These are phyloP conservation scores for Caranx ignobilis DNA, from an alignment of 2,113 vertebrate genomes.

Conservation along the genomic window DNA sequence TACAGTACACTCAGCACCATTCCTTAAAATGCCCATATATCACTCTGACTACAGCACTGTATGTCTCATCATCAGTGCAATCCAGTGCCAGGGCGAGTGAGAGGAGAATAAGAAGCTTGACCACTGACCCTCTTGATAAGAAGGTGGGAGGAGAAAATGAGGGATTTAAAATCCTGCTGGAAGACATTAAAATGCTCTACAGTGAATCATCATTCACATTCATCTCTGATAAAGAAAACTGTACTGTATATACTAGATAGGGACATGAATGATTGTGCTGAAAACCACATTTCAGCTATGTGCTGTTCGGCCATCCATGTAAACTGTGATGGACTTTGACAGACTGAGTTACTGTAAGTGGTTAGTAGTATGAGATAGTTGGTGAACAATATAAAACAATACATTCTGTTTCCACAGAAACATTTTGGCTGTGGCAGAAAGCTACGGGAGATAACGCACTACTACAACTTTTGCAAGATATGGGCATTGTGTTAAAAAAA, in stretches of 20 bases:
- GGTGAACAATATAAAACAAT: neutral
- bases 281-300: neutral
- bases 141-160: neutral
- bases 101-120: neutral
- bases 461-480: neutral
- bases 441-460: neutral
- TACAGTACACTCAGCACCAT: constrained; percentile 43
- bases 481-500: neutral
- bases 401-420: neutral
- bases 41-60: constrained; percentile 42
- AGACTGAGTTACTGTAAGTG: neutral
- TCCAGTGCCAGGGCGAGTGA: constrained; percentile 8
- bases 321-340: neutral
- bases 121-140: neutral
- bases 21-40: constrained; percentile 53
- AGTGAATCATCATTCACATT: neutral
- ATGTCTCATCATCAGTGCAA: constrained; percentile 34
- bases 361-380: constrained; percentile 3
- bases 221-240: neutral
- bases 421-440: neutral
- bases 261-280: neutral
- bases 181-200: neutral
- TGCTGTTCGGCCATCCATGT: neutral
- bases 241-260: neutral
- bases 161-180: neutral